Base-by-base conservation (phyloP, 2,797 vertebrate genomes). In the Galaxias olidus region DNA sequence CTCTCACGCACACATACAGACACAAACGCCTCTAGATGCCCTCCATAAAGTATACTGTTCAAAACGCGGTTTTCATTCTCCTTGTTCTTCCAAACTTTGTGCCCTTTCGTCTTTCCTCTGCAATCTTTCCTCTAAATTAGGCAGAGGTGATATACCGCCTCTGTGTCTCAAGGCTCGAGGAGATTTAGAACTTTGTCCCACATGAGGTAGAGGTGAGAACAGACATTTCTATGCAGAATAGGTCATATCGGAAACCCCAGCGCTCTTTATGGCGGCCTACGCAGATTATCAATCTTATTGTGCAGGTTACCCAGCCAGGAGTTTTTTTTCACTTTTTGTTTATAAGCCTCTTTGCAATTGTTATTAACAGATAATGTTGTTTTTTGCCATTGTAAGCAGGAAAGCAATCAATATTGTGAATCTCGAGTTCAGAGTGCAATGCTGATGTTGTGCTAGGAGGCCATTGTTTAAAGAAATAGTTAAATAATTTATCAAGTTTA, bases 131-230 rank as follows among this genome's bases (percentile, higher is more conserved):
- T 66, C 78, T 86, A 88, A 89, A 90, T 91, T 89, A 90, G 84
- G 76, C 72, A 67, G 59, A 81, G 77, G 84, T 91, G 89, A 91
- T 88, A 85, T 90, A 89, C 85, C 79, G 81, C 82, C 75, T 65
- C 75, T 56, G 61, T 87, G 85, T 87, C 87, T 88, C 85, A 90
- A 88, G 88, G 87, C 89, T 90, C 77, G 66, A 69, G 73, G 76
- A 92, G 89, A 92, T 92, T 91, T 91, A 91, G 77, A 91, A 90
- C 89, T 84, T 88, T 85, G 88, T 90, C 86, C 88, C 79, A 79
- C 77, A 81, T 86, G 85, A 91, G 88, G 82, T 87, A 90, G 87
- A 91, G 89, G 89, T 91, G 89, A 90, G 84, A 81, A 87, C 86
- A 84, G 82, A 85, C 87, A 92, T 92, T 90, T 88, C 88, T 88